Evolutionary conservation across 2,888 invertebrate genomes (phyloP), one percentile per base, ranked within the genome.

Genomic region (Drosophila macrospina): DNA sequence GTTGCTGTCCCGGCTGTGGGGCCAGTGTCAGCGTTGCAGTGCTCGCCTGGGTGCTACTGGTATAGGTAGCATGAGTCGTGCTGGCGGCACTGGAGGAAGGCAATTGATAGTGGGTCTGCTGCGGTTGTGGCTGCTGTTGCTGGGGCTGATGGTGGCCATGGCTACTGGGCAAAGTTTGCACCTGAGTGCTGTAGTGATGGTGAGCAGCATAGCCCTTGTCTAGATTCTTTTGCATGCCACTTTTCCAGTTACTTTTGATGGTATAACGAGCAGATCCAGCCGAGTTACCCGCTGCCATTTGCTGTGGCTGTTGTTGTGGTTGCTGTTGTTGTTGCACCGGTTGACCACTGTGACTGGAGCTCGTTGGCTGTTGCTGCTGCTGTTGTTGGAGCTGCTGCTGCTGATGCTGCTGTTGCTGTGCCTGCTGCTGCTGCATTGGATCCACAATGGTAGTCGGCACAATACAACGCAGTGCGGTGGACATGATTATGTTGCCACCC

Each of bases 131-230:
- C 52, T 79, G 73, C 51, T 86, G 89, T 62, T 73, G 80, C 34
- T 80, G 81, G 36, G 61, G 55, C 61, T 89, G 88, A 42, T 89
- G 90, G 57, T 88, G 83, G 42, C 74, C 69, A 69, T 89, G 78
- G 62, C 52, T 57, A 20, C 77, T 74, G 68, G 86, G 69, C 69
- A 83, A 20, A 4, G 89, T 73, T 75, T 86, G 89, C 68, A 86
- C 70, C 74, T 86, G 84, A 5, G 78, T 75, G 62, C 64, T 85
- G 28, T 90, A 91, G 44, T 91, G 91, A 62, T 90, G 89, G 61
- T 91, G 91, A 51, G 78, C 79, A 51, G 81, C 81, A 71, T 91
- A 91, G 44, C 86, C 79, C 60, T 91, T 91, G 32, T 91, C 91
- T 52, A 90, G 71, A 37, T 88, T 79, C 77, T 91, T 90, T 36